These are phyloP conservation scores for Siderastrea radians DNA, from an alignment of 92 coral and sea anemone genomes.

Conservation along the genomic window DNA sequence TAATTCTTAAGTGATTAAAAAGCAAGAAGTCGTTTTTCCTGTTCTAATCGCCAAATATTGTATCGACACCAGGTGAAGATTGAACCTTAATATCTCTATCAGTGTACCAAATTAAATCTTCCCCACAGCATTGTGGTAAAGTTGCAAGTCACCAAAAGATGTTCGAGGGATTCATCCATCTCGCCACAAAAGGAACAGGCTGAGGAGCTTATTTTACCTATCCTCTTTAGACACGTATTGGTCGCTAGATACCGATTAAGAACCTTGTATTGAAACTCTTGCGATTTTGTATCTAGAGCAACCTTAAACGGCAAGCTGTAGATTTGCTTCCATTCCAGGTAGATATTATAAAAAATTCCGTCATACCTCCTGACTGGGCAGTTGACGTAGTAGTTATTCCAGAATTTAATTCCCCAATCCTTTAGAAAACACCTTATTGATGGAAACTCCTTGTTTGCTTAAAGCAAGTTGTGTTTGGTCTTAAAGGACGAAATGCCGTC, in stretches of 20 bases:
- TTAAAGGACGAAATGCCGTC: background rate
- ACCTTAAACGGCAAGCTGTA: background rate
- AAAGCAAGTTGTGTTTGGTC: background rate
- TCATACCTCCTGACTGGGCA: background rate
- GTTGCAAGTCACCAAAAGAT: background rate
- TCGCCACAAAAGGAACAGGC: background rate
- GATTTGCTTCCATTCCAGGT: background rate
- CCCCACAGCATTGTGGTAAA: background rate
- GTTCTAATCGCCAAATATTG: background rate
- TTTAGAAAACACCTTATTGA: background rate
- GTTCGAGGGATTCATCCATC: background rate
- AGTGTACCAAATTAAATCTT: background rate
- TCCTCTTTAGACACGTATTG: background rate
- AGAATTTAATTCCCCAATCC: background rate
- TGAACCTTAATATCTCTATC: background rate
- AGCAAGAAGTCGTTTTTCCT: background rate
- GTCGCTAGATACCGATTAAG: background rate
- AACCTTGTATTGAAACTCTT: background rate
- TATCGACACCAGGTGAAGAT: background rate
- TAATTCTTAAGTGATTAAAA: background rate
- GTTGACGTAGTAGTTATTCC: background rate
- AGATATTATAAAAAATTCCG: background rate
- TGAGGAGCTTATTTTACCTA: background rate
- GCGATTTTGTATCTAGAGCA: background rate
- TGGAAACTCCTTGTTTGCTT: background rate